Evolutionary conservation across 2,113 vertebrate species (phyloP).

Genomic region (Dicerorhinus sumatrensis): DNA sequence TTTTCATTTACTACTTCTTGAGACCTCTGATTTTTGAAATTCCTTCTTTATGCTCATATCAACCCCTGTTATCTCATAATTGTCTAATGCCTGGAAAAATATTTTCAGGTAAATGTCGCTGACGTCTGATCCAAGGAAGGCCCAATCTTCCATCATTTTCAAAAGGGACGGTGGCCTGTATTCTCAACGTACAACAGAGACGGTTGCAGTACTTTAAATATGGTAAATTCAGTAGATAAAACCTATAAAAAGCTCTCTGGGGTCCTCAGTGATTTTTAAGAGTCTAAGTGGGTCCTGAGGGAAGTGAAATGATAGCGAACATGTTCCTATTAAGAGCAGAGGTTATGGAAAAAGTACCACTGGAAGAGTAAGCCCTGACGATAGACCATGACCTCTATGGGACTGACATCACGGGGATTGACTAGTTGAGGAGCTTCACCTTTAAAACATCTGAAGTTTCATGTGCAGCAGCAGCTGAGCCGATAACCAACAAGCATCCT

Average conservation of each 20-base stretch:
- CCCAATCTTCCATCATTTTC: not conserved
- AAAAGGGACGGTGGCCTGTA: no score
- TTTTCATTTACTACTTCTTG: not conserved
- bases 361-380: not conserved
- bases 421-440: not conserved
- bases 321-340: not conserved
- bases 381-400: not conserved
- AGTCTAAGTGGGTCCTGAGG: not conserved
- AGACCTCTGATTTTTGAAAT: not conserved
- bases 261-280: not conserved
- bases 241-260: not conserved
- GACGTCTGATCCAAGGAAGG: not conserved
- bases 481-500: not conserved
- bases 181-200: not conserved
- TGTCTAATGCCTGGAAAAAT: not conserved
- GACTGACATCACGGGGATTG: not conserved
- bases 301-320: not conserved
- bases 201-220: not conserved
- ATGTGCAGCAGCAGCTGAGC: not conserved
- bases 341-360: not conserved
- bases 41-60: not conserved
- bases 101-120: not conserved
- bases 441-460: not conserved
- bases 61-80: not conserved
- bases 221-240: not conserved